phyloP scores from a whole-genome alignment of 1,140 invertebrate species.

The Papilio helenus region DNA sequence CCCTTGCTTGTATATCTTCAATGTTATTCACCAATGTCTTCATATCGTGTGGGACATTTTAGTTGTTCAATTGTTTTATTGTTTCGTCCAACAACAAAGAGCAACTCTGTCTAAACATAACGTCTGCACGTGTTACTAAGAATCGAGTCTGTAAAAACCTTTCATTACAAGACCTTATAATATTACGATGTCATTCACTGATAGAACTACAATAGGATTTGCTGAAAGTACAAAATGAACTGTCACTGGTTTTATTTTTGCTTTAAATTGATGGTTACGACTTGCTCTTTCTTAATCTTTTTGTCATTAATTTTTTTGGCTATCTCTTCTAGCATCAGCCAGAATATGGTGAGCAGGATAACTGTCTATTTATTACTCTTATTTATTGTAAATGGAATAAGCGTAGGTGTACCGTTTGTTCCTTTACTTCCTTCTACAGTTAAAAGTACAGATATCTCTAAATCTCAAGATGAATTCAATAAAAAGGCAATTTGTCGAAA shows the following conservation, averaged over 20 bases:
- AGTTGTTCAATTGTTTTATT: conserved; percentile 10
- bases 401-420: not conserved
- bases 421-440: not conserved
- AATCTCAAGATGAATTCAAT: conserved; percentile 8
- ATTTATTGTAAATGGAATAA: not conserved
- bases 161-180: not conserved
- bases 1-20: not conserved
- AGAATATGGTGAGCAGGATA: not conserved
- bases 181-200: not conserved
- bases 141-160: not conserved
- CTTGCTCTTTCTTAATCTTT: not conserved
- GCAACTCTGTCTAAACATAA: not conserved
- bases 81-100: not conserved
- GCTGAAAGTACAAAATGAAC: not conserved
- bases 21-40: conserved; percentile 8
- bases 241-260: not conserved
- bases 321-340: not conserved
- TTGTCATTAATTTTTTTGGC: not conserved
- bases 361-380: not conserved
- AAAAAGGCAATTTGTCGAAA: conserved; percentile 23
- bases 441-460: not conserved
- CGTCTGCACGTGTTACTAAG: not conserved
- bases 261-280: not conserved
- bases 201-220: not conserved
- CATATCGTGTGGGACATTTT: not conserved